phyloP scores from a whole-genome alignment of 2,888 invertebrate species.

The Tinea trinotella region DNA sequence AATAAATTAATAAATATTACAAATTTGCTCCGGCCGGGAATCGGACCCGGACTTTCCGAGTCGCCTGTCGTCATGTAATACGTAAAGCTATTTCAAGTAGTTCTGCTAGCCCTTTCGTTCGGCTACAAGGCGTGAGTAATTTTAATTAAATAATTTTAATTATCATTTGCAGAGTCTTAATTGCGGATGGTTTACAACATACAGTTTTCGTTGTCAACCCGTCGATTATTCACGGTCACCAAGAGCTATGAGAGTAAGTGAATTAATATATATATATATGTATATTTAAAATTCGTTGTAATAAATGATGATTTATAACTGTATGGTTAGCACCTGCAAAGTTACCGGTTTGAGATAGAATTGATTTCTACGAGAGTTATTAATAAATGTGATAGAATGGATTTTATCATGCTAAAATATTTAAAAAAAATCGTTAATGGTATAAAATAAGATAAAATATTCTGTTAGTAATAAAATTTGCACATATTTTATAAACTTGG shows the following conservation, averaged over 20 bases:
- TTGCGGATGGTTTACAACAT: conserved; percentile 84
- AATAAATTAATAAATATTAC: too few relatives aligned
- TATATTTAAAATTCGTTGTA: background rate
- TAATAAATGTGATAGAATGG: background rate
- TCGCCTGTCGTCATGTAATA: too few relatives aligned
- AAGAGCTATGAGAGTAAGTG: conserved; percentile 77
- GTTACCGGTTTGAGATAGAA: background rate
- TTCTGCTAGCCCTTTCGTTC: too few relatives aligned
- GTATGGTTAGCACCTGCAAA: background rate
- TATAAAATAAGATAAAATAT: too few relatives aligned
- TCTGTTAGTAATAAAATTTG: background rate
- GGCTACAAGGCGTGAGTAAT: too few relatives aligned
- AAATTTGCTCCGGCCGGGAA: too few relatives aligned
- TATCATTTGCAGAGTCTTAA: conserved; percentile 63
- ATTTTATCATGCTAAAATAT: too few relatives aligned
- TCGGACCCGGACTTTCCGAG: too few relatives aligned
- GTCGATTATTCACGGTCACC: conserved; percentile 86
- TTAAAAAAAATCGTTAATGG: too few relatives aligned
- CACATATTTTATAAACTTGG: background rate
- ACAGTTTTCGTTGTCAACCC: conserved; percentile 89
- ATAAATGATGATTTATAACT: background rate
- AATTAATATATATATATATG: too few relatives aligned
- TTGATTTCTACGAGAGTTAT: background rate
- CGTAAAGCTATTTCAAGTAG: too few relatives aligned
- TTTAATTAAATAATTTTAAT: conserved; percentile 3